These are phyloP conservation scores for Gyps fulvus DNA, from an alignment of 2,113 vertebrate genomes.

Conservation along the genomic window DNA sequence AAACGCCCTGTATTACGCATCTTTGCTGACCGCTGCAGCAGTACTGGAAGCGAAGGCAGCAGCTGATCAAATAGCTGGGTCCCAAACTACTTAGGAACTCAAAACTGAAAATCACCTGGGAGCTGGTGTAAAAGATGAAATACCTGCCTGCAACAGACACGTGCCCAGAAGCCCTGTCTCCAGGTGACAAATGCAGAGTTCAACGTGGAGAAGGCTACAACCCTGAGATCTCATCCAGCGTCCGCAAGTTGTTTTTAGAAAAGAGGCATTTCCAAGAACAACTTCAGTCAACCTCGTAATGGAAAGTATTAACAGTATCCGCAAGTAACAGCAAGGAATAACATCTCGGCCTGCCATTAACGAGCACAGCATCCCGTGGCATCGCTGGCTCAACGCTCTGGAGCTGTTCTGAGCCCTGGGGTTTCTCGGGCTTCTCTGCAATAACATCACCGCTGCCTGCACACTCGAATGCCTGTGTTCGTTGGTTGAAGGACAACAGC, in stretches of 20 bases:
- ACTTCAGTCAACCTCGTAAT: background rate
- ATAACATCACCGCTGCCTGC: background rate
- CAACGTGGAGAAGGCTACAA: background rate
- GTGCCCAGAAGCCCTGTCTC: background rate
- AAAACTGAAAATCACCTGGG: background rate
- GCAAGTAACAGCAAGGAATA: background rate
- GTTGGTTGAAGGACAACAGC: background rate
- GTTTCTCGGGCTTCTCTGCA: background rate
- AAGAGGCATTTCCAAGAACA: background rate
- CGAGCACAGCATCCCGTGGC: background rate
- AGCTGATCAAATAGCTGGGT: background rate
- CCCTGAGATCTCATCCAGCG: background rate
- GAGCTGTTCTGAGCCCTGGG: background rate
- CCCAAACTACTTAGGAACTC: background rate
- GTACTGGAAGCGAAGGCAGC: background rate
- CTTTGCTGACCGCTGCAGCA: background rate
- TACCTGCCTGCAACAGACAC: background rate
- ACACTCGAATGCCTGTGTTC: background rate
- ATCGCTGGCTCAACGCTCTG: accelerated
- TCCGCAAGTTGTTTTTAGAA: background rate
- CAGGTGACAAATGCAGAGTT: background rate
- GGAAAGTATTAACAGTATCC: background rate
- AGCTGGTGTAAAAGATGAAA: background rate
- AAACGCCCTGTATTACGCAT: background rate
- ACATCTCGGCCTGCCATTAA: background rate